phyloP scores from a whole-genome alignment of 2,888 invertebrate genomes.

The Caenorhabditis sinica region DNA sequence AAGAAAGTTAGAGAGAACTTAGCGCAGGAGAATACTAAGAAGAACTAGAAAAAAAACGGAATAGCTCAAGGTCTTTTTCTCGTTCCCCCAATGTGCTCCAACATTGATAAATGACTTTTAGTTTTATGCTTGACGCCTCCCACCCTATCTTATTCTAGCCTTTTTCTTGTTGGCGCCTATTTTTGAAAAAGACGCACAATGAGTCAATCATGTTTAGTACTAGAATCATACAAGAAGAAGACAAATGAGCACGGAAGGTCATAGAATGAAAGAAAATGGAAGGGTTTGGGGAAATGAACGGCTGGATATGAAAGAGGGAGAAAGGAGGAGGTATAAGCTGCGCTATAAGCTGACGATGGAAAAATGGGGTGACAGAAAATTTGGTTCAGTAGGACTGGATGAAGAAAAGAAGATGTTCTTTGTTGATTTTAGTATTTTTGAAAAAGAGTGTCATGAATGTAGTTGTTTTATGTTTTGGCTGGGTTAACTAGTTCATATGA shows the following conservation, averaged over 20 bases:
- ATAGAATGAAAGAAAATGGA: background rate
- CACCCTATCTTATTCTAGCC: background rate
- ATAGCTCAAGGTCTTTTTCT: constrained; percentile 21
- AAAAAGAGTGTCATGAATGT: too few species aligned
- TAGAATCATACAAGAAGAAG: background rate
- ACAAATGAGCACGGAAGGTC: constrained; percentile 17
- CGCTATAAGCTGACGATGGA: constrained; percentile 29
- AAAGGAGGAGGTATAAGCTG: constrained; percentile 23
- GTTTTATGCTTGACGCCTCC: constrained; percentile 47
- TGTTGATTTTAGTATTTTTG: background rate
- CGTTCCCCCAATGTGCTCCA: constrained; percentile 55
- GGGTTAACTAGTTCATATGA: too few species aligned
- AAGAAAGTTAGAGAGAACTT: constrained; percentile 31
- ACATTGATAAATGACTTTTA: constrained; percentile 68
- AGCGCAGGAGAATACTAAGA: constrained; percentile 6
- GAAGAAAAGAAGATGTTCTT: background rate
- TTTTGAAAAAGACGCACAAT: constrained; percentile 6
- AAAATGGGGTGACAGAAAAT: constrained; percentile 10
- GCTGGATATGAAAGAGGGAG: background rate
- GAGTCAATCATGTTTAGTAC: constrained; percentile 24
- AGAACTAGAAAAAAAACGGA: too few species aligned
- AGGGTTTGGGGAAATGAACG: constrained; percentile 11
- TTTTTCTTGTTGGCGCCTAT: constrained; percentile 20
- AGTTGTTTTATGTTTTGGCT: too few species aligned
- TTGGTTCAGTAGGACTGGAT: background rate